These are phyloP conservation scores for Sceloporus tristichus DNA, from an alignment of 2,113 vertebrate genomes.

Conservation along the genomic window DNA sequence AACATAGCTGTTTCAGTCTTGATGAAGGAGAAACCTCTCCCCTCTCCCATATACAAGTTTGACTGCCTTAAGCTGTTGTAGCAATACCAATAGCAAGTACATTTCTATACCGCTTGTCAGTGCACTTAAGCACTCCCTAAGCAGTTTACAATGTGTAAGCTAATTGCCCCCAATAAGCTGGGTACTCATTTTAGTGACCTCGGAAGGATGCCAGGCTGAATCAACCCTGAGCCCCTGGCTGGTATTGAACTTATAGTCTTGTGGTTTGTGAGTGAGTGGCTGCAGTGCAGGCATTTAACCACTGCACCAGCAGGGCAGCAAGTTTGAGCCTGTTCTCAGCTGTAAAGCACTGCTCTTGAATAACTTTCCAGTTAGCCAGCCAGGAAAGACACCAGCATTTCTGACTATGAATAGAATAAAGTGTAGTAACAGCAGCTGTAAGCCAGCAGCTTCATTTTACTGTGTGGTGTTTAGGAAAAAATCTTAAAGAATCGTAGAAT, in stretches of 20 bases:
- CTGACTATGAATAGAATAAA: background rate
- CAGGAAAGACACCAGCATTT: background rate
- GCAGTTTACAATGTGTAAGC: no score
- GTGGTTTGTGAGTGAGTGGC: no score
- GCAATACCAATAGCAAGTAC: no score
- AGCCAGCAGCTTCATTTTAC: background rate
- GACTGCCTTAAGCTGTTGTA: background rate
- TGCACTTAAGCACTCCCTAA: no score
- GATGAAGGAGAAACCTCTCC: background rate
- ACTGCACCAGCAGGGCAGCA: no score
- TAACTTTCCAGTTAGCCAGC: background rate
- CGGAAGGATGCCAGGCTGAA: no score
- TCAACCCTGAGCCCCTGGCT: no score
- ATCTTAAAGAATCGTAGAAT: background rate
- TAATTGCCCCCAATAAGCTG: no score
- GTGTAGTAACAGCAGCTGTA: background rate
- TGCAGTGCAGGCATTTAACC: no score
- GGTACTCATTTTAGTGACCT: no score
- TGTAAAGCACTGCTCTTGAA: background rate
- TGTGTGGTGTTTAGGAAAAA: background rate
- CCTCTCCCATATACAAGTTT: background rate
- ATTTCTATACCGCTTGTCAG: no score
- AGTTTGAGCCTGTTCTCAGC: background rate
- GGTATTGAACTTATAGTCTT: no score
- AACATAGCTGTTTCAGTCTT: background rate